Base-by-base conservation (phyloP, 2,888 invertebrate species). In the Ferdinandea cuprea region DNA sequence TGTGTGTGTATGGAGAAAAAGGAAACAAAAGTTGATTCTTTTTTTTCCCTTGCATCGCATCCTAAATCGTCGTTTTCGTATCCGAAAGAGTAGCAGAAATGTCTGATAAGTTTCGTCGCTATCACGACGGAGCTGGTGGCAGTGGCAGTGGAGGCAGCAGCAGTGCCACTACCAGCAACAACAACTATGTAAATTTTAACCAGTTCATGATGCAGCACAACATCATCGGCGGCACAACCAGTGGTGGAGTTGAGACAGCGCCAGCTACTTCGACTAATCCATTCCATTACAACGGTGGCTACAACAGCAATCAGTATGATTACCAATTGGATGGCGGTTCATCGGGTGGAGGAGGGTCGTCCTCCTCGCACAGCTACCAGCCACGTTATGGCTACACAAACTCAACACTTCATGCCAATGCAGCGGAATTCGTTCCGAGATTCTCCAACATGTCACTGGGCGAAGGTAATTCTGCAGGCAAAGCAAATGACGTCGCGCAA, bases 171-270 rank as follows among this genome's bases (percentile, higher is more conserved):
- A 21, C 30, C 59, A 86, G 84, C 73, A 89, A 89, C 80, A 89
- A 88, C 80, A 89, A 90, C 84, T 91, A 91, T 85, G 89, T 91
- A n/a, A 88, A 90, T 73, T 91, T 91, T 66, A 90, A 90, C 86
- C 90, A 91, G 80, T 91, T 91, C 78, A 88, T 91, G 35, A 87
- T 89, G 86, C 91, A 90, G 86, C 91, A 90, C 85, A 90, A 91
- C 85, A 81, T 89, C 15, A 74, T 86, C 15, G 85, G 59, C 15
- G 66, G 32, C 19, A 58, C 65, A 30, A 5, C 1, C 50, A 25
- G 17, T 15, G 59, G 54, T 6, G 77, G 52, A 37, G 65, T 48
- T 9, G 66, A 72, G 1, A 40, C 54, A 8, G 13, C 17, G 50
- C 15, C 56, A 5, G 11, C 40, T n/a, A 58, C 65, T 3, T 65